These are phyloP conservation scores for Nephrotoma appendiculata DNA, from an alignment of 2,888 invertebrate species.

Conservation along the genomic window DNA sequence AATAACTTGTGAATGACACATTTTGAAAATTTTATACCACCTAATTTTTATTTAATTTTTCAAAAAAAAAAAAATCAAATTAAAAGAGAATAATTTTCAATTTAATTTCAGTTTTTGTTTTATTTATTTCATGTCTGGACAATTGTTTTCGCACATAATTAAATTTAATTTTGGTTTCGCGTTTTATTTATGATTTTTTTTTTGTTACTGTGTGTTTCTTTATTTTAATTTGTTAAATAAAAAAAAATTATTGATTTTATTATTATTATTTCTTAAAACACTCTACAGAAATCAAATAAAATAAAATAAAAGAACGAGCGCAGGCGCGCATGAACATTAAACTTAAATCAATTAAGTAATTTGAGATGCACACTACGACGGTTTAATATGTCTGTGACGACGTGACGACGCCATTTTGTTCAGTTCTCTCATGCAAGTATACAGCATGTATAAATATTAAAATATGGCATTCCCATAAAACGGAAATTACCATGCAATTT, in stretches of 20 bases:
- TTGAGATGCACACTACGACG: background rate
- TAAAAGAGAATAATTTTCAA: background rate
- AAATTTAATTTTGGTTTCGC: background rate
- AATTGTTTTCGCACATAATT: background rate
- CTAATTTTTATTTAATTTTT: background rate
- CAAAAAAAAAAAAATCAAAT: background rate
- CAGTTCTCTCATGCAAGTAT: background rate
- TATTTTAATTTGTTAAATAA: background rate
- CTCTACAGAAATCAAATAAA: background rate
- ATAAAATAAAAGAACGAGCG: background rate
- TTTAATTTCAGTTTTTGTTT: background rate
- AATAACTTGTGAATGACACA: background rate
- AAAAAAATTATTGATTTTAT: background rate
- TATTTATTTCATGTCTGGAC: background rate
- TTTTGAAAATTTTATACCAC: background rate
- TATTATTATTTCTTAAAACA: background rate
- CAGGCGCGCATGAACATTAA: background rate
- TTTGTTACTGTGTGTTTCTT: background rate
- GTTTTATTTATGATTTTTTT: background rate
- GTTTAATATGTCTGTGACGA: background rate
- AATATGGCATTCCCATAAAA: background rate
- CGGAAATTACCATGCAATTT: background rate
- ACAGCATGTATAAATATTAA: background rate
- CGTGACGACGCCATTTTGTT: background rate
- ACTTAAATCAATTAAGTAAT: background rate